Conservation (phyloP, 2,888 invertebrate genomes). For the Cremastobaeus sp. region DNA sequence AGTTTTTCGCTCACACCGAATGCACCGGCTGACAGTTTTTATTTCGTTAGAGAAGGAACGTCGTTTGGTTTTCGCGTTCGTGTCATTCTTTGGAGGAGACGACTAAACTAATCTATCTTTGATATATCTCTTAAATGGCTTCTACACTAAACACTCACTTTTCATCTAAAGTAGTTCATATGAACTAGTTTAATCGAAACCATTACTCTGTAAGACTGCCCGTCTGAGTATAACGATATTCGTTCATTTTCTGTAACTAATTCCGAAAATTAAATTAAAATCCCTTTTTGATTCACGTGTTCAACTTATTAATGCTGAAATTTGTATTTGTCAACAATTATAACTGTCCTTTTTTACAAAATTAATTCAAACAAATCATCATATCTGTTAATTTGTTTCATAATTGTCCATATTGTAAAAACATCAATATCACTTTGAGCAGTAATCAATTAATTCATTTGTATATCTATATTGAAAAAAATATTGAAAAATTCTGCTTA, state of each 20-base stretch:
- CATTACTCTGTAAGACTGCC: not conserved
- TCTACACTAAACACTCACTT: slow-evolving; percentile 31
- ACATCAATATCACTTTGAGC: too few species aligned
- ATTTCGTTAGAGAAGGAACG: slow-evolving; percentile 21
- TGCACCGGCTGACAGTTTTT: slow-evolving; percentile 9
- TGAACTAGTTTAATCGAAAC: slow-evolving; percentile 14
- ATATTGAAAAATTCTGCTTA: too few species aligned
- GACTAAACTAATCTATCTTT: slow-evolving; percentile 31
- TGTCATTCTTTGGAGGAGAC: slow-evolving; percentile 25
- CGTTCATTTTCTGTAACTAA: slow-evolving; percentile 7
- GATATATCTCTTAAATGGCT: slow-evolving; percentile 27
- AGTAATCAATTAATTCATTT: too few species aligned
- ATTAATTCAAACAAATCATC: too few species aligned
- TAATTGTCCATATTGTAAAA: too few species aligned
- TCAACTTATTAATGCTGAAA: too few species aligned
- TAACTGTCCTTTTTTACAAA: too few species aligned
- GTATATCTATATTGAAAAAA: too few species aligned
- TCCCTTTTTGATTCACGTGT: slow-evolving; percentile 6
- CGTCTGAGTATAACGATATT: slow-evolving; percentile 5
- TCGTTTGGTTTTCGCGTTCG: slow-evolving; percentile 28
- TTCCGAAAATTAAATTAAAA: too few species aligned
- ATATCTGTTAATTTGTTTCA: too few species aligned
- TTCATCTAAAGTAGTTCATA: slow-evolving; percentile 27
- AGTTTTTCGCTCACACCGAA: slow-evolving; percentile 32
- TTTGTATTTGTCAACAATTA: too few species aligned